Base-by-base conservation (phyloP, 2,888 invertebrate genomes). In the Theretra japonica region DNA sequence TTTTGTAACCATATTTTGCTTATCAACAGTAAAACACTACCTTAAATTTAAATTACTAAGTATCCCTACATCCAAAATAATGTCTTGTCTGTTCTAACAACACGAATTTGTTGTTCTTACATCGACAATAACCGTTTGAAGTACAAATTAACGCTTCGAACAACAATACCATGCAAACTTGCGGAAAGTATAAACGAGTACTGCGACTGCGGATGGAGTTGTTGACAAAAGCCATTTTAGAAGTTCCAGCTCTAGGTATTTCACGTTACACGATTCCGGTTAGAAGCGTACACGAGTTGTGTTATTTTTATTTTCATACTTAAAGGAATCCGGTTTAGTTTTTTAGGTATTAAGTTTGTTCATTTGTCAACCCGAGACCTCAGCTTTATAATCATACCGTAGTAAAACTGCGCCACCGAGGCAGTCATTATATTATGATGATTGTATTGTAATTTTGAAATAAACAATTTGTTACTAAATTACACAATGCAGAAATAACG, bases 201-300 rank as follows among this genome's bases (percentile, higher is more conserved):
- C n/a, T 7, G 21, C 48, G n/a, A 21, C 17, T 53, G 53, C 41
- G 62, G 62, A 53, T 30, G 56, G 70, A 62, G 70, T 70, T 70
- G 70, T 70, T 70, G 60, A 50, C 25, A 53, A 70, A 70, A 70
- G 62, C 50, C 62, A 59, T 60, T 70, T 50, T 60, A 1, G 48
- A 70, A 70, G 70, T 70, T 70, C 30, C 48, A 23, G 17, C 15
- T 62, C 33, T 62, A 41, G 41, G 21, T 62, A 62, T 62, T 65
- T 65, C 23, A 17, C 65, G 65, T 65, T 48, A 23, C 30, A 30
- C 23, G 23, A 23, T 48, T 62, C 33, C 62, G 23, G 65, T 65
- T 48, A 21, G 48, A 21, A 65, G 23, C 23, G 48, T 23, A 33
- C 62, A 11, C 0, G 41, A 65, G 48, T 17, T 17, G 15, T 65